phyloP scores from a whole-genome alignment of 2,888 invertebrate species.

The Tetropium fuscum region DNA sequence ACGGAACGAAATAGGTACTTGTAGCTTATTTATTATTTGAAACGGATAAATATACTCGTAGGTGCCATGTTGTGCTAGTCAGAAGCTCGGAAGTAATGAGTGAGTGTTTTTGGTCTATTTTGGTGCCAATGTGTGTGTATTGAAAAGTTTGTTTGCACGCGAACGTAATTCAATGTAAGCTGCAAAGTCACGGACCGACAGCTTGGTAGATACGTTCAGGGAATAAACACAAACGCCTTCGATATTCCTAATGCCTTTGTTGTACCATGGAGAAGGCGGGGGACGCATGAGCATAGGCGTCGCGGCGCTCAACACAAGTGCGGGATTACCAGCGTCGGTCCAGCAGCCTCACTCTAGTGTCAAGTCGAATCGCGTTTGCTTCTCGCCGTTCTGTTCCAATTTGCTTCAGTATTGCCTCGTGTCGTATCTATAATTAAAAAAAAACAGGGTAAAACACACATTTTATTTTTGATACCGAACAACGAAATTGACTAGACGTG shows the following conservation, averaged over 20 bases:
- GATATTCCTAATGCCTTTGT: constrained; percentile 65
- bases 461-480: constrained; percentile 35
- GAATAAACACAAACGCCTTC: constrained; percentile 67
- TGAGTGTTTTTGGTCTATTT: constrained; percentile 28
- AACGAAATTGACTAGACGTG: constrained; percentile 14
- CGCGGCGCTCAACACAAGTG: constrained; percentile 67
- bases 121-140: constrained; percentile 26
- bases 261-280: constrained; percentile 59
- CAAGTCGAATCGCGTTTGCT: constrained; percentile 60
- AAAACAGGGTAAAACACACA: constrained; percentile 33
- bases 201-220: constrained; percentile 65
- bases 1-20: background rate
- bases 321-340: constrained; percentile 65
- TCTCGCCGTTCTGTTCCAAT: constrained; percentile 47
- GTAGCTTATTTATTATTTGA: too few relatives aligned
- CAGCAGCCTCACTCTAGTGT: constrained; percentile 64
- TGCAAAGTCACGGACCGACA: constrained; percentile 60
- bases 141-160: constrained; percentile 46
- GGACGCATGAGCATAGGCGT: constrained; percentile 66
- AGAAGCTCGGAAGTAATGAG: constrained; percentile 17
- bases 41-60: too few relatives aligned
- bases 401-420: constrained; percentile 43
- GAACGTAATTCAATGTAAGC: constrained; percentile 54
- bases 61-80: constrained; percentile 12
- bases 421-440: constrained; percentile 32